These are phyloP conservation scores for Ploceus nigricollis DNA, from an alignment of 2,113 vertebrate species.

Conservation along the genomic window DNA sequence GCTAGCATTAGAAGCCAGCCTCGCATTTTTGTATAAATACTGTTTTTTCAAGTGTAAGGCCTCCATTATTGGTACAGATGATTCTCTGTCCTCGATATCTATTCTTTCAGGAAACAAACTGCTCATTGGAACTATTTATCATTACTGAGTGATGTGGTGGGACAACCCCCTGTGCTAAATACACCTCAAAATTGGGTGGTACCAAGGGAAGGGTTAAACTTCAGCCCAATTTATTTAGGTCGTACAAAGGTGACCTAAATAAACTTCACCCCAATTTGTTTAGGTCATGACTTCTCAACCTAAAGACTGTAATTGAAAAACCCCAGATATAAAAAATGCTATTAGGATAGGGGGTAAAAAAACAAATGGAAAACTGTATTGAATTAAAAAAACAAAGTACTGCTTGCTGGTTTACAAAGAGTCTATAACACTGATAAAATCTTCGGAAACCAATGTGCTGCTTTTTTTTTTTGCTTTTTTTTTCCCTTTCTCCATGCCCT, in stretches of 20 bases:
- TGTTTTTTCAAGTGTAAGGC: background rate
- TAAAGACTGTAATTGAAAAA: background rate
- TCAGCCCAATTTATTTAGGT: background rate
- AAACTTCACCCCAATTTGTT: background rate
- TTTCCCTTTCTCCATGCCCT: background rate
- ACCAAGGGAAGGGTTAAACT: background rate
- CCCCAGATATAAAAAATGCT: background rate
- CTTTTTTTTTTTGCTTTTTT: background rate
- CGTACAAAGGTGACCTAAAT: background rate
- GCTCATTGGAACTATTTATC: background rate
- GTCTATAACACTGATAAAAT: slow-evolving; percentile 67
- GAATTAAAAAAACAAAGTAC: slow-evolving; percentile 48
- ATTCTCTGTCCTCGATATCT: background rate
- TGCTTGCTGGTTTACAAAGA: slow-evolving; percentile 66
- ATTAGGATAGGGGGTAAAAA: background rate
- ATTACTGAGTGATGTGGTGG: background rate
- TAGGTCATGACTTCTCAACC: background rate
- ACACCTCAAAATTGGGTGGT: background rate
- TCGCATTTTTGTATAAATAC: background rate
- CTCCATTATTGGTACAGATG: background rate
- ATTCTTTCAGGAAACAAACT: background rate
- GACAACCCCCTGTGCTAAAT: fast-evolving
- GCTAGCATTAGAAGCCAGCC: background rate
- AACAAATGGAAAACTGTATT: slow-evolving; percentile 19
- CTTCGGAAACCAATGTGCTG: slow-evolving; percentile 36